A percentile compares a stretch with the other conserved stretches of the same genome.
These are phyloP conservation scores for Dreissena rostriformis DNA, from an alignment of 1,140 invertebrate genomes.

Conservation along the genomic window DNA sequence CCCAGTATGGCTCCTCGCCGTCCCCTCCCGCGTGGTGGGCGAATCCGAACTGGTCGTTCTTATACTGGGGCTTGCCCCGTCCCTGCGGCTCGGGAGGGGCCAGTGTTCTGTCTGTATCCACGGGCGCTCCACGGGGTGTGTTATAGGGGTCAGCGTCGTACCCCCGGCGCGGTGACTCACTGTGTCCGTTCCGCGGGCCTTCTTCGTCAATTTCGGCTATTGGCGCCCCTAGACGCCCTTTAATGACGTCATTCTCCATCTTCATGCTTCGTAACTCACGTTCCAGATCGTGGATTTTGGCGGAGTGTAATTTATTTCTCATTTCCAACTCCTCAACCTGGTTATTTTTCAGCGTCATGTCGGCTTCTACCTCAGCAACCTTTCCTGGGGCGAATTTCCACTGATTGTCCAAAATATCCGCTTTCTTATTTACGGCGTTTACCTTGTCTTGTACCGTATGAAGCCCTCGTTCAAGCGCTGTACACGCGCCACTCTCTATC, in stretches of 20 bases:
- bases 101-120: neutral
- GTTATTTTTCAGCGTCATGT: conserved; percentile 12
- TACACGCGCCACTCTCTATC: conserved; percentile 3
- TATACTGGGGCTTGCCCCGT: neutral
- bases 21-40: neutral
- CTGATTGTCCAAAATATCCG: neutral
- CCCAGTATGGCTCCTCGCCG: conserved; percentile 39
- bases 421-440: neutral
- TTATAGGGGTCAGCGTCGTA: neutral
- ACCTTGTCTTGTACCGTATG: neutral
- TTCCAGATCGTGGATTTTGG: conserved; percentile 45
- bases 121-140: neutral
- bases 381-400: neutral
- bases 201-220: neutral
- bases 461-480: neutral
- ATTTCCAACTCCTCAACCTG: conserved; percentile 19
- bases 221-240: neutral
- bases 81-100: neutral
- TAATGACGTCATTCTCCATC: conserved; percentile 26
- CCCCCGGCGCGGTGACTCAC: neutral
- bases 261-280: conserved; percentile 17
- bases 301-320: conserved; percentile 34
- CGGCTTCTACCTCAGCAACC: neutral
- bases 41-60: conserved; percentile 21
- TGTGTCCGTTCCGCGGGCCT: neutral